A percentile compares a stretch with the other conserved stretches of the same genome.
phyloP scores from a whole-genome alignment of 1,140 invertebrate genomes.

The Cotesia vestalis region DNA sequence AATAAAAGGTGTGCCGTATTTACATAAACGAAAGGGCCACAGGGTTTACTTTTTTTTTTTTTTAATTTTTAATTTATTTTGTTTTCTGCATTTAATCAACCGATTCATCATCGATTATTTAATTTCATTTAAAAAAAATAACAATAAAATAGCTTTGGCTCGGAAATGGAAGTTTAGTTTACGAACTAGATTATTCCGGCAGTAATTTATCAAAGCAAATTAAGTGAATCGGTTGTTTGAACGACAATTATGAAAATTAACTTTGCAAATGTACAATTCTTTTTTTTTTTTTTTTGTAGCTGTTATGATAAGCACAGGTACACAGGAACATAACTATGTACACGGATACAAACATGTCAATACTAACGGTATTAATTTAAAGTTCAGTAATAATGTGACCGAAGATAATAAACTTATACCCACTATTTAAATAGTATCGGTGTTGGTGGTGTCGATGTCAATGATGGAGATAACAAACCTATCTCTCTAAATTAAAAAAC shows the following conservation, averaged over 20 bases:
- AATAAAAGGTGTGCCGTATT: constrained; percentile 20
- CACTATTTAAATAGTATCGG: background rate
- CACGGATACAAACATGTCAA: constrained; percentile 43
- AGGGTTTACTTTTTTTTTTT: background rate
- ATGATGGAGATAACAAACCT: constrained; percentile 1
- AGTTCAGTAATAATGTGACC: constrained; percentile 23
- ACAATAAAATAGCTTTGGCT: too few species aligned
- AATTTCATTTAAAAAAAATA: too few species aligned
- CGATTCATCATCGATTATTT: too few species aligned
- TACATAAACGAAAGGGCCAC: constrained; percentile 16
- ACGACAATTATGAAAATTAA: too few species aligned
- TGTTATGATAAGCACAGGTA: constrained; percentile 45
- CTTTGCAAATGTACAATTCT: constrained; percentile 20
- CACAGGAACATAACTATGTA: constrained; percentile 46
- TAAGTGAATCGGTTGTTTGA: too few species aligned
- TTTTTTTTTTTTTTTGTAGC: constrained; percentile 31
- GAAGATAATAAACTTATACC: constrained; percentile 8
- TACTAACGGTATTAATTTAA: constrained; percentile 41
- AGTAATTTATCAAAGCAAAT: too few species aligned
- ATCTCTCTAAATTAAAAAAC: background rate
- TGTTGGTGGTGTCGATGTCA: constrained; percentile 2
- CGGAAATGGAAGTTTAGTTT: too few species aligned
- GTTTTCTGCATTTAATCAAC: background rate
- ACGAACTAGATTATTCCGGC: too few species aligned
- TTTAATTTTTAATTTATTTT: background rate